Evolutionary conservation across 2,113 vertebrate genomes (phyloP).

Genomic region (Hucho hucho): DNA sequence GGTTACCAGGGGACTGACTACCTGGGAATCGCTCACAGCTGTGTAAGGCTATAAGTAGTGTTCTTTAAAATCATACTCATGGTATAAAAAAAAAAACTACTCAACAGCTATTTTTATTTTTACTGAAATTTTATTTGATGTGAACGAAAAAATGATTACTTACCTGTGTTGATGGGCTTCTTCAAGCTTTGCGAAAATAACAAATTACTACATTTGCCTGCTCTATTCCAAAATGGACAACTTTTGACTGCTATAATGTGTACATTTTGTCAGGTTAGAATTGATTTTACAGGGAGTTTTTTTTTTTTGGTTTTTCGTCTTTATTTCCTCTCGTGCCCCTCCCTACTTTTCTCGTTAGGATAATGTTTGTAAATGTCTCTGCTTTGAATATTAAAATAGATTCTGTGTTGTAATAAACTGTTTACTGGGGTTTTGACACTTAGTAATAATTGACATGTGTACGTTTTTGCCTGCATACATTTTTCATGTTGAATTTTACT

Average conservation of each 20-base stretch:
- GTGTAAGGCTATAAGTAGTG: constrained; percentile 84
- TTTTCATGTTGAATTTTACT: constrained; percentile 37
- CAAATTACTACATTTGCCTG: constrained; percentile 41
- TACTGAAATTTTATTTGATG: constrained; percentile 94
- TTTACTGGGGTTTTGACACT: constrained; percentile 89
- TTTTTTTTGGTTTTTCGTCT: constrained; percentile 49
- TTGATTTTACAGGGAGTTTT: constrained; percentile 91
- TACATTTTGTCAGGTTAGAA: constrained; percentile 86
- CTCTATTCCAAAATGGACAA: constrained; percentile 31
- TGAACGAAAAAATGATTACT: constrained; percentile 67
- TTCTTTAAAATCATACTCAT: constrained; percentile 92
- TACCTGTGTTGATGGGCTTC: constrained; percentile 77
- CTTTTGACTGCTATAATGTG: constrained; percentile 84
- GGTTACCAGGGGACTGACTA: constrained; percentile 70
- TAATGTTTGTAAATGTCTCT: constrained; percentile 96
- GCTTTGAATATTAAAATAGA: constrained; percentile 91
- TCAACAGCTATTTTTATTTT: constrained; percentile 89
- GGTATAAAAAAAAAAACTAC: constrained; percentile 77
- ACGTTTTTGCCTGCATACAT: constrained; percentile 23
- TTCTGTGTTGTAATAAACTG: constrained; percentile 99
- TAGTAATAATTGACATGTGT: constrained; percentile 72
- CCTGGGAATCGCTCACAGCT: constrained; percentile 82
- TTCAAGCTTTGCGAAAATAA: constrained; percentile 80
- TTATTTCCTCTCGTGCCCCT: constrained; percentile 42
- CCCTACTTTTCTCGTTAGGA: constrained; percentile 86